Percentiles rank a stretch among this genome's conserved stretches.
Evolutionary conservation across 35 echinoderm and acorn worm species (phyloP).

Genomic region (Acanthaster planci): DNA sequence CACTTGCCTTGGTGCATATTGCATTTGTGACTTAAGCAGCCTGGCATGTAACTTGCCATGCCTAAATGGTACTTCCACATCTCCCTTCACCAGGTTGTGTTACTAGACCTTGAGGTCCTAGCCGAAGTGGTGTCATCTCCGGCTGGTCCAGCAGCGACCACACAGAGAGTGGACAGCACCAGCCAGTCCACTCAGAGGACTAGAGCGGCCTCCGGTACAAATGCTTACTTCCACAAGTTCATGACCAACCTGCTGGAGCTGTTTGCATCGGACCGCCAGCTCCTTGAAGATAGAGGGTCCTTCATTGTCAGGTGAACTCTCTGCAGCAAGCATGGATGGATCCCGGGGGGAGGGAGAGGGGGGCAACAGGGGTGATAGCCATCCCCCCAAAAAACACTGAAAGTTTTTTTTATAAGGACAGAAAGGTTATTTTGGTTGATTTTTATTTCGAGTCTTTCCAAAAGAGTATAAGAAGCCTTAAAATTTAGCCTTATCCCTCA

Average conservation of each 20-base stretch:
- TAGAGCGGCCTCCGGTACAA: constrained; percentile 61
- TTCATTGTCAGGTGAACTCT: constrained; percentile 90
- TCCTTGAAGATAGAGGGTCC: constrained; percentile 85
- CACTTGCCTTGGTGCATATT: no score
- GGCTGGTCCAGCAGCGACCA: constrained; percentile 40
- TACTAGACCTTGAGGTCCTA: constrained; percentile 85
- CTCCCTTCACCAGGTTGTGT: constrained; percentile 71
- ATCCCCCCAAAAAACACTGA: no score
- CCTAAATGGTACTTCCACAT: no score
- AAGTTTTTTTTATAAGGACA: no score
- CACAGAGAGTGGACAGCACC: neutral
- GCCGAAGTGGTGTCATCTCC: constrained; percentile 79
- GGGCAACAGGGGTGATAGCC: no score
- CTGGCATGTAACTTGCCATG: no score
- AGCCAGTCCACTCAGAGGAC: neutral
- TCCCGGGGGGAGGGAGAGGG: neutral
- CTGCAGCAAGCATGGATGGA: neutral
- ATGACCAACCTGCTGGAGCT: constrained; percentile 85
- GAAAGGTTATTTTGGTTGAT: no score
- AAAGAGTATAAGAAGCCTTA: no score
- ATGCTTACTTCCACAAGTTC: constrained; percentile 82
- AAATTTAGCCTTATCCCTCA: no score
- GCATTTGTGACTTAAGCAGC: no score
- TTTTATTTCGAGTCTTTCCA: no score
- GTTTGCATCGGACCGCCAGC: constrained; percentile 68